phyloP scores from a whole-genome alignment of 1,140 invertebrate genomes.

The Scaptomyza hsui region DNA sequence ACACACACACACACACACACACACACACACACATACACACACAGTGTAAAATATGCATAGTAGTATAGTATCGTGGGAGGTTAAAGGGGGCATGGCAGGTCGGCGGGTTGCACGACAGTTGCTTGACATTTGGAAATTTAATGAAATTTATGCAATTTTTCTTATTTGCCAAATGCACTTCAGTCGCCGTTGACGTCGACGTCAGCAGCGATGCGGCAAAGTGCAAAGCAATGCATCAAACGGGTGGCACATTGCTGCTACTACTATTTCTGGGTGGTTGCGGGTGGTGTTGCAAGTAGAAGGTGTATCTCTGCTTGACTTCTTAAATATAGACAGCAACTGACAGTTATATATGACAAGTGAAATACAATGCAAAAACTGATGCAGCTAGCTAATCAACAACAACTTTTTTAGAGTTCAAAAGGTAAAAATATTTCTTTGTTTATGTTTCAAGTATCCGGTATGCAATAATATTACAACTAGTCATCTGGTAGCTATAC shows the following conservation, averaged over 20 bases:
- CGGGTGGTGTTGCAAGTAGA: constrained; percentile 7
- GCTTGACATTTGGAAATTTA: constrained; percentile 79
- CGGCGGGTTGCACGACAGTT: constrained; percentile 61
- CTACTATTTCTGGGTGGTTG: constrained; percentile 6
- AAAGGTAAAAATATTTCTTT: background rate
- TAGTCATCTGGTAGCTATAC: background rate
- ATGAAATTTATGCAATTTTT: constrained; percentile 83
- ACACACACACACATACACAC: constrained; percentile 10
- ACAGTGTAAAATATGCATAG: constrained; percentile 11
- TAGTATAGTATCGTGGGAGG: background rate
- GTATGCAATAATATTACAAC: background rate
- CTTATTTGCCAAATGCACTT: constrained; percentile 82
- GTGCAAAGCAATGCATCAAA: constrained; percentile 74
- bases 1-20: constrained; percentile 31
- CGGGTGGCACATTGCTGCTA: constrained; percentile 35
- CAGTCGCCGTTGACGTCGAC: constrained; percentile 40
- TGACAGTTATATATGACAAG: constrained; percentile 51
- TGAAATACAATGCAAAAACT: constrained; percentile 27
- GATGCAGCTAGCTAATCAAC: constrained; percentile 19
- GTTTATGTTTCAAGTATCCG: background rate
- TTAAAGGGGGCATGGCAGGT: constrained; percentile 4
- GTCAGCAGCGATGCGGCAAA: constrained; percentile 70
- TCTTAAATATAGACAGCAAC: constrained; percentile 61
- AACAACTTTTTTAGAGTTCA: constrained; percentile 8
- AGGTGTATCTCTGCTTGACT: constrained; percentile 24